Evolutionary conservation across 2,113 vertebrate genomes (phyloP).

Genomic region (Semnopithecus entellus): DNA sequence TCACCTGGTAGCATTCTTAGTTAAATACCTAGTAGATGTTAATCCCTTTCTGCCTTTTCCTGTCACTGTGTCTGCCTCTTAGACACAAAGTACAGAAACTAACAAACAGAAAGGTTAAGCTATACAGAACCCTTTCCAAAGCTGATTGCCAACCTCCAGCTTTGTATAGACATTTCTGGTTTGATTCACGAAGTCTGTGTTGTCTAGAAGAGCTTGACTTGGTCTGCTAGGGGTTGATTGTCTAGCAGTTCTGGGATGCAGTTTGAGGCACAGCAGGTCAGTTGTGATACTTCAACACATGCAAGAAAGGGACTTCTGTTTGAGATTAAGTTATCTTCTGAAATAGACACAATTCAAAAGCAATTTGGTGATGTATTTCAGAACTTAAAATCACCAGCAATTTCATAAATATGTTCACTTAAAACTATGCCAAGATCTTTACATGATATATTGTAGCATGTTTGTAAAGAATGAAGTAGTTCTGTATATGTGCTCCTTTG

Average conservation of each 20-base stretch:
- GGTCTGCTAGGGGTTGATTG: background rate
- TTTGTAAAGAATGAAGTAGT: slow-evolving; percentile 35
- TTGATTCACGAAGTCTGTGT: background rate
- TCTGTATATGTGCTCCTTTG: background rate
- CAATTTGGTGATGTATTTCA: slow-evolving; percentile 38
- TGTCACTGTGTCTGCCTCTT: background rate
- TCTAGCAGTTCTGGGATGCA: background rate
- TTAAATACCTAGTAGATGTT: background rate
- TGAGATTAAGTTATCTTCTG: background rate
- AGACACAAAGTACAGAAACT: background rate
- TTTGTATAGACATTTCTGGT: background rate
- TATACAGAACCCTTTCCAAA: background rate
- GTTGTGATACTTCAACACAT: background rate
- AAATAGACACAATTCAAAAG: background rate
- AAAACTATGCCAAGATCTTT: slow-evolving; percentile 11
- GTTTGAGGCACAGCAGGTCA: background rate
- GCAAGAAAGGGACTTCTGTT: background rate
- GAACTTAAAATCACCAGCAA: slow-evolving; percentile 7
- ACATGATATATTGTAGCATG: background rate
- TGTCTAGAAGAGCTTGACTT: background rate
- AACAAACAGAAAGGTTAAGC: background rate
- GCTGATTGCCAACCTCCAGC: too few species aligned
- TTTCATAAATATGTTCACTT: slow-evolving; percentile 38
- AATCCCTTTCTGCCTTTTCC: background rate
- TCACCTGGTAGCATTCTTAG: background rate